Percentiles rank a stretch among this genome's conserved stretches.
phyloP scores from a whole-genome alignment of 2,113 vertebrate species.

The Catharus minimus region DNA sequence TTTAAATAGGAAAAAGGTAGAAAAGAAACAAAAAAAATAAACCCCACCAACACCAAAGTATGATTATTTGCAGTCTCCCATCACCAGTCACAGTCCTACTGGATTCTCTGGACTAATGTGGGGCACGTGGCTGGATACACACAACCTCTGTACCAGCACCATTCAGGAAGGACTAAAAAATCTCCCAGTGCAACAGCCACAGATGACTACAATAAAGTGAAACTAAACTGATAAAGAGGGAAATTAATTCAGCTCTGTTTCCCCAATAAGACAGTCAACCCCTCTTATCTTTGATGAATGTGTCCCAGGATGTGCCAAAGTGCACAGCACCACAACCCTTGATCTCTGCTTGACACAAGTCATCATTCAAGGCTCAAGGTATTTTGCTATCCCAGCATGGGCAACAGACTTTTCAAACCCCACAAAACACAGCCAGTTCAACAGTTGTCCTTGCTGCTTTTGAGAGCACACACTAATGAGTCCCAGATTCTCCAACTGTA shows the following conservation, averaged over 20 bases:
- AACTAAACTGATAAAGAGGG: neutral
- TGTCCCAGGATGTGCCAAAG: neutral
- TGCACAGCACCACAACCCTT: neutral
- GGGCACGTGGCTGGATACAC: accelerated
- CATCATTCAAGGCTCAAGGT: neutral
- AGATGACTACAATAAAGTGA: neutral
- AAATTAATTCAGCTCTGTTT: neutral
- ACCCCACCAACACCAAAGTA: neutral
- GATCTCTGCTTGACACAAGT: neutral
- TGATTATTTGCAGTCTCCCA: neutral
- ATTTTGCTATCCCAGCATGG: neutral
- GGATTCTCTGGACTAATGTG: neutral
- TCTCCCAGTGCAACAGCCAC: neutral
- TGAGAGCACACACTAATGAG: neutral
- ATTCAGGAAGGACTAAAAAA: neutral
- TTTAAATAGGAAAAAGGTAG: neutral
- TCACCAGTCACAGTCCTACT: accelerated
- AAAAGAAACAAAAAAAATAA: too few species aligned
- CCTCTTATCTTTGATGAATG: neutral
- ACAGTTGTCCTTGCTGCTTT: neutral
- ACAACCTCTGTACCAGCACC: neutral
- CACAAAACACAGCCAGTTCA: neutral
- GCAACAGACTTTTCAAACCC: neutral
- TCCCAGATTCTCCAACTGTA: neutral
- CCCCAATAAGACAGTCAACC: neutral